phyloP scores from a whole-genome alignment of 1,140 invertebrate genomes.

The Bombus waltoni region DNA sequence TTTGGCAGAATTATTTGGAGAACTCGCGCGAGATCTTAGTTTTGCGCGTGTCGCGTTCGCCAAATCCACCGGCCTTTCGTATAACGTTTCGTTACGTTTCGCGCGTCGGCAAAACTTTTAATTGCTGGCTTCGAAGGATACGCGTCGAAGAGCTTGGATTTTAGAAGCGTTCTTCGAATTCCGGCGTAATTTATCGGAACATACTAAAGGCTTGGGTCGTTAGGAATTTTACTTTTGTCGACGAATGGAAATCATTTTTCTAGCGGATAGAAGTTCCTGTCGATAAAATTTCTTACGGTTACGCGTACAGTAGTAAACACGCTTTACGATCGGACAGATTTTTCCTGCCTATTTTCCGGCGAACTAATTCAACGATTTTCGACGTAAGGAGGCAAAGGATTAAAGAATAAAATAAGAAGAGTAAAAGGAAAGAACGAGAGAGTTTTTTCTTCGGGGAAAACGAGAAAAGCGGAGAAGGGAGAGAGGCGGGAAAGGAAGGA shows the following conservation, averaged over 20 bases:
- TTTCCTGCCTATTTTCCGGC: background rate
- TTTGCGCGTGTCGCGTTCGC: constrained; percentile 46
- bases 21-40: constrained; percentile 46
- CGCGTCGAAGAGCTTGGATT: background rate
- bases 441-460: background rate
- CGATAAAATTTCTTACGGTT: background rate
- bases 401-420: background rate
- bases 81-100: too few species aligned
- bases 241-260: background rate
- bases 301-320: background rate
- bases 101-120: constrained; percentile 23
- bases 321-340: background rate
- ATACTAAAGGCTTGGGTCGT: background rate
- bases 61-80: too few species aligned
- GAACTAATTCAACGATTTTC: background rate
- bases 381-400: background rate
- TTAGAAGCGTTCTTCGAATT: background rate
- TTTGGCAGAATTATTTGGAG: constrained; percentile 38
- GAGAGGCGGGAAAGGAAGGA: background rate
- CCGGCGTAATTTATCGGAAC: background rate
- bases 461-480: background rate
- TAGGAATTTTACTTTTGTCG: background rate
- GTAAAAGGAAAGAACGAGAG: background rate
- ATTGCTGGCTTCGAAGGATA: background rate
- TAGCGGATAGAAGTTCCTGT: fast-evolving